These are phyloP conservation scores for Drosophila suzukii DNA, from an alignment of 1,140 invertebrate species.

Conservation along the genomic window DNA sequence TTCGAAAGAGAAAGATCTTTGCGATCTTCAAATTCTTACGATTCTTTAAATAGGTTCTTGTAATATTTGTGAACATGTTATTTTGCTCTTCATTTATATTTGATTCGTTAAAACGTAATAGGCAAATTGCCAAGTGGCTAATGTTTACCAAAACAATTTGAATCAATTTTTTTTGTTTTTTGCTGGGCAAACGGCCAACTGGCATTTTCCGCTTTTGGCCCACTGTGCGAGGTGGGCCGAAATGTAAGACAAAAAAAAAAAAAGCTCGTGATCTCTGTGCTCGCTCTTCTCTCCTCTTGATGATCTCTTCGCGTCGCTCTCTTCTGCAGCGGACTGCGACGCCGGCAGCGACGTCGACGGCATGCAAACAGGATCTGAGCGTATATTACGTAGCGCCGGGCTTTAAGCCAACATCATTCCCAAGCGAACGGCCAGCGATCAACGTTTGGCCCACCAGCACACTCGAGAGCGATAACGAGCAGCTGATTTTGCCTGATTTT, in stretches of 20 bases:
- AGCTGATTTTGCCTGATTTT: conserved; percentile 50
- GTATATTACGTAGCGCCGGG: conserved; percentile 80
- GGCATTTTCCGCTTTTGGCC: conserved; percentile 2
- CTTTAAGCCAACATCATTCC: conserved; percentile 83
- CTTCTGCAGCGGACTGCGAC: conserved; percentile 21
- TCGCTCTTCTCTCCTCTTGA: background rate
- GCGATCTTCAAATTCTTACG: conserved; percentile 7
- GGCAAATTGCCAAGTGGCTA: conserved; percentile 5
- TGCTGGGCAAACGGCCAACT: background rate
- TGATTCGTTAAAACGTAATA: conserved; percentile 16
- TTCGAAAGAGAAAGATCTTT: background rate
- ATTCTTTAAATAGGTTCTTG: conserved; percentile 14
- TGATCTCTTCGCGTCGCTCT: conserved; percentile 23
- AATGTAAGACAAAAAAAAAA: conserved; percentile 26
- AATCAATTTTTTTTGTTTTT: conserved; percentile 1
- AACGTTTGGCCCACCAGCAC: conserved; percentile 41
- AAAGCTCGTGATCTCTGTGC: conserved; percentile 51
- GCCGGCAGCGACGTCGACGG: conserved; percentile 49
- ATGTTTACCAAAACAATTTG: conserved; percentile 20
- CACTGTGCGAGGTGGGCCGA: conserved; percentile 44
- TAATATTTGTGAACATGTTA: conserved; percentile 18
- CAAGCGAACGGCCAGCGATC: conserved; percentile 67
- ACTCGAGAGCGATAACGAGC: conserved; percentile 59
- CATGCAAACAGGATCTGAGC: conserved; percentile 83
- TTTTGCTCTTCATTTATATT: conserved; percentile 13